Conservation (phyloP, 1,140 invertebrate genomes). For the Antheraea mylitta region DNA sequence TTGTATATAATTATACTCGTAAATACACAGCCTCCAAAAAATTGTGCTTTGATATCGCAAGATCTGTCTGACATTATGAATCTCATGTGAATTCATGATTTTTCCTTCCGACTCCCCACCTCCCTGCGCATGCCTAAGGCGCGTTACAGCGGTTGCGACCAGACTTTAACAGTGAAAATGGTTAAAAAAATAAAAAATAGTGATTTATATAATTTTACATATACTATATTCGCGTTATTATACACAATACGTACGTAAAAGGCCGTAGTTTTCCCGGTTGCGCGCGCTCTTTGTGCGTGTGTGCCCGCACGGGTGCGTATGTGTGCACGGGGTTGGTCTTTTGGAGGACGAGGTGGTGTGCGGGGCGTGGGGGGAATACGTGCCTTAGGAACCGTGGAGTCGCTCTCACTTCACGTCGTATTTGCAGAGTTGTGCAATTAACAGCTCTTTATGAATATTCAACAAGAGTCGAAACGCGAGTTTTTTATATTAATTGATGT, state of each 20-base stretch:
- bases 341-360: slow-evolving; percentile 31
- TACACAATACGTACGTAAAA: slow-evolving; percentile 75
- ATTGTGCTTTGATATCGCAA: too few relatives aligned
- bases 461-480: slow-evolving; percentile 57
- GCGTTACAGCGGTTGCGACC: too few relatives aligned
- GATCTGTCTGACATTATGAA: too few relatives aligned
- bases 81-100: too few relatives aligned
- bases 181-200: background rate
- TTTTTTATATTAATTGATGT: slow-evolving; percentile 73
- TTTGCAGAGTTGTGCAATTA: slow-evolving; percentile 76
- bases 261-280: slow-evolving; percentile 74
- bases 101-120: too few relatives aligned
- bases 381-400: slow-evolving; percentile 10
- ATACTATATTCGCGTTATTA: slow-evolving; percentile 57
- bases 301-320: slow-evolving; percentile 41
- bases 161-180: too few relatives aligned
- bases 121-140: too few relatives aligned
- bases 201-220: slow-evolving; percentile 14
- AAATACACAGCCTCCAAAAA: too few relatives aligned
- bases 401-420: slow-evolving; percentile 34
- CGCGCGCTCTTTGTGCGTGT: slow-evolving; percentile 58
- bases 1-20: too few relatives aligned
- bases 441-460: slow-evolving; percentile 78
- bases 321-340: slow-evolving; percentile 70
- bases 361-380: slow-evolving; percentile 16